Conservation (phyloP, 2,113 vertebrate species). For the Gadus chalcogrammus region DNA sequence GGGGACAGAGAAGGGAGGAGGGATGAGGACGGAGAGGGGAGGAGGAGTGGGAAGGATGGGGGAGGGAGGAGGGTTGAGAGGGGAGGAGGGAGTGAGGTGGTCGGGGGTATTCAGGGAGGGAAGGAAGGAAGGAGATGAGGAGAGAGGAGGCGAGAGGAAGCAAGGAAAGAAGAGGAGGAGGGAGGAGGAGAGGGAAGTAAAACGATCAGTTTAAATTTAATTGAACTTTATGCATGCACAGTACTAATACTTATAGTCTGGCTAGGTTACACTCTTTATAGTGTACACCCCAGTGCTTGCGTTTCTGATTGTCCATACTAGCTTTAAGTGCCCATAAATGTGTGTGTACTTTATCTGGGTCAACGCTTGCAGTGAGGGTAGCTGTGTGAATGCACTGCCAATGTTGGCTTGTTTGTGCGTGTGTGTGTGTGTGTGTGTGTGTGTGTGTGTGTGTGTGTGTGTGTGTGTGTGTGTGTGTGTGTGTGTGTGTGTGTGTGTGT, state of each 20-base stretch:
- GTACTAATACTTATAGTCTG: too few relatives aligned
- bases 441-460: not conserved
- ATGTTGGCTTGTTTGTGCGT: not conserved
- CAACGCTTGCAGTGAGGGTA: not conserved
- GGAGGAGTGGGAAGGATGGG: too few relatives aligned
- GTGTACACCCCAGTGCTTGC: too few relatives aligned
- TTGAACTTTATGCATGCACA: too few relatives aligned
- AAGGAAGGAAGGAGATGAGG: not conserved
- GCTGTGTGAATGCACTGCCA: not conserved
- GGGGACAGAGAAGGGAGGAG: not conserved
- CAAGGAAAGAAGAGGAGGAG: not conserved
- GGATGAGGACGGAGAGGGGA: not conserved
- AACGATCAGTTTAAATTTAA: too few relatives aligned
- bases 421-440: not conserved
- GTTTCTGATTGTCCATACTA: too few relatives aligned
- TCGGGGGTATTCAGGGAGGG: not conserved
- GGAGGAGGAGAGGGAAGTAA: not conserved
- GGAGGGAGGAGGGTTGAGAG: not conserved
- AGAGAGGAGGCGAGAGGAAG: not conserved
- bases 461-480: not conserved
- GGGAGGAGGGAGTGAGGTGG: not conserved
- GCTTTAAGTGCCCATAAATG: too few relatives aligned
- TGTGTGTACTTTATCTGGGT: not conserved
- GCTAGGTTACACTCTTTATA: too few relatives aligned
- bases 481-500: conserved; percentile 1